These are phyloP conservation scores for Drosophila prolongata DNA, from an alignment of 2,888 invertebrate species.

Conservation along the genomic window DNA sequence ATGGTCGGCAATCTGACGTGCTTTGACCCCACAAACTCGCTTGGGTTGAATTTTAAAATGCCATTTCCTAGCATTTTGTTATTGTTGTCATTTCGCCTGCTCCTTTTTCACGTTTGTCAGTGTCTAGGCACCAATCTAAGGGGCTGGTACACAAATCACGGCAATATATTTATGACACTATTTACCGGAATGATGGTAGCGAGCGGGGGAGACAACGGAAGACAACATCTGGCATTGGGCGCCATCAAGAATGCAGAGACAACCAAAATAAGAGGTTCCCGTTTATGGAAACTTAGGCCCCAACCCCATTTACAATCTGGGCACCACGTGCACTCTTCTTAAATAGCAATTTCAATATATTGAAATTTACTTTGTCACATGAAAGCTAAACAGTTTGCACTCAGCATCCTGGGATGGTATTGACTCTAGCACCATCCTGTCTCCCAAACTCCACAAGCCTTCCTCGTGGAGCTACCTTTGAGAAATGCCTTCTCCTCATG, in stretches of 20 bases:
- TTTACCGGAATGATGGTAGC: constrained; percentile 56
- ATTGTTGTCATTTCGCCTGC: constrained; percentile 4
- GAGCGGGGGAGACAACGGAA: not conserved
- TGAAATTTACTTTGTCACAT: constrained; percentile 81
- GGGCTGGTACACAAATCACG: constrained; percentile 68
- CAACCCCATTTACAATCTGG: not conserved
- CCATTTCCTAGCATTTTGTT: constrained; percentile 60
- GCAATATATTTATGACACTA: constrained; percentile 79
- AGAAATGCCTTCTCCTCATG: no score
- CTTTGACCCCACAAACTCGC: constrained; percentile 45
- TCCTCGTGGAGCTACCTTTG: no score
- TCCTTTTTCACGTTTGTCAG: not conserved
- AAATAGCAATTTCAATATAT: constrained; percentile 80
- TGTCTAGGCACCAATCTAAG: constrained; percentile 5
- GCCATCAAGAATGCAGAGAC: constrained; percentile 1
- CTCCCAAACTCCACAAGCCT: not conserved
- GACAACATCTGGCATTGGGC: constrained; percentile 58
- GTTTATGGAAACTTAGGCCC: not conserved
- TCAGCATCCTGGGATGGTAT: constrained; percentile 28
- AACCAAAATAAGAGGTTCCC: not conserved
- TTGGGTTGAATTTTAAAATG: constrained; percentile 70
- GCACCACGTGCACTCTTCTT: constrained; percentile 71
- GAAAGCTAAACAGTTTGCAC: constrained; percentile 77
- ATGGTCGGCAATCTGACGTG: no score
- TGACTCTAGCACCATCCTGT: constrained; percentile 1